These are phyloP conservation scores for Sphaerophoria rueppellii DNA, from an alignment of 2,888 invertebrate species.

Conservation along the genomic window DNA sequence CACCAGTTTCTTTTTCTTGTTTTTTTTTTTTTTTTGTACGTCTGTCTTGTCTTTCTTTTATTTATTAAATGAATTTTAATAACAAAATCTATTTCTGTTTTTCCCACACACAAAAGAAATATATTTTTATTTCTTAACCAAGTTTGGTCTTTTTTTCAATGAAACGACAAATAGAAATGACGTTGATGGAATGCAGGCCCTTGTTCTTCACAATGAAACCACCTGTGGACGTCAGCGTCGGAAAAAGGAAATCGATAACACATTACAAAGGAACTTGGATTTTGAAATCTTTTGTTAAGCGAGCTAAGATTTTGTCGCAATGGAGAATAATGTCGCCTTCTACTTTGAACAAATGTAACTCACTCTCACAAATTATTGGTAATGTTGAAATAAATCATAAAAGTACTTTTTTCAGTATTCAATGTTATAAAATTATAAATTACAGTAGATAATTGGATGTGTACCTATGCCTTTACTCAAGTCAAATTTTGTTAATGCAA, in stretches of 20 bases:
- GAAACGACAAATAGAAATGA: not conserved
- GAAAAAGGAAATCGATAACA: slow-evolving; percentile 16
- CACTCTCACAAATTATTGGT: no score
- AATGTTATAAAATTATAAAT: no score
- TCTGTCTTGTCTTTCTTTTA: no score
- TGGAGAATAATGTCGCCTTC: no score
- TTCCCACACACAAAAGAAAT: slow-evolving; percentile 7
- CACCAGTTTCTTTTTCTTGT: slow-evolving; percentile 40
- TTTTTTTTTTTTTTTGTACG: not conserved
- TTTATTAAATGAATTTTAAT: slow-evolving; percentile 39
- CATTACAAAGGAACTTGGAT: slow-evolving; percentile 41
- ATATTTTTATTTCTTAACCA: slow-evolving; percentile 31
- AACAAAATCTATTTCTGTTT: slow-evolving; percentile 53
- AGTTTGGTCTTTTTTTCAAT: slow-evolving; percentile 36
- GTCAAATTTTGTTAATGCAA: not conserved
- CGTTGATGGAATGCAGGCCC: not conserved
- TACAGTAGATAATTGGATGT: no score
- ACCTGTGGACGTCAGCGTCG: slow-evolving; percentile 17
- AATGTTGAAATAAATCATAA: no score
- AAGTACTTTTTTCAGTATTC: no score
- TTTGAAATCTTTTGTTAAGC: slow-evolving; percentile 42
- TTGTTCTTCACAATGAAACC: not conserved
- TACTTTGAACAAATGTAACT: no score
- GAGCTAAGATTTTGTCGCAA: slow-evolving; percentile 1
- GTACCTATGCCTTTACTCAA: no score